These are phyloP conservation scores for Ennomos fuscantarius DNA, from an alignment of 2,888 invertebrate species.

Conservation along the genomic window DNA sequence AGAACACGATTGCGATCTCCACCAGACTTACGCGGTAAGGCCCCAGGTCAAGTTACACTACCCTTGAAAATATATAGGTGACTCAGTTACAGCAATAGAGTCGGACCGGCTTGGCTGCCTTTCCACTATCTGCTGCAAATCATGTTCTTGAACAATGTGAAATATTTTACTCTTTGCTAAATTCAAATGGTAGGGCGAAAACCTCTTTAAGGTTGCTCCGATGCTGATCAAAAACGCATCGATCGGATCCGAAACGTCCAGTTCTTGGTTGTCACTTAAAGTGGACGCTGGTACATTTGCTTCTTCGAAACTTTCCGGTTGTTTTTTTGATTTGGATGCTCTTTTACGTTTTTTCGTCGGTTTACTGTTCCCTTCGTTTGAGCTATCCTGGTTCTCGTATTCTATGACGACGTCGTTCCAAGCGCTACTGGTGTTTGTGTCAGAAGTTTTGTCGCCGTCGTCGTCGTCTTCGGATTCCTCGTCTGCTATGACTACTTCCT, in stretches of 20 bases:
- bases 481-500: constrained; percentile 56
- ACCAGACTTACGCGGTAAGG: too few relatives aligned
- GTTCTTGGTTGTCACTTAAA: constrained; percentile 53
- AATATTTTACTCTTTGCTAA: constrained; percentile 79
- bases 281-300: constrained; percentile 42
- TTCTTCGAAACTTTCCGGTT: constrained; percentile 43
- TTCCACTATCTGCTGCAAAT: constrained; percentile 76
- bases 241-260: constrained; percentile 68
- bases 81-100: constrained; percentile 48
- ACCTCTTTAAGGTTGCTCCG: constrained; percentile 71
- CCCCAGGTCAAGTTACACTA: background rate
- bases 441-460: constrained; percentile 24
- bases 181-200: constrained; percentile 76
- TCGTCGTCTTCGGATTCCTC: constrained; percentile 50
- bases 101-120: constrained; percentile 52
- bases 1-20: too few relatives aligned
- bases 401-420: constrained; percentile 35
- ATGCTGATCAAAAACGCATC: constrained; percentile 75
- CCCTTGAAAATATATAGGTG: constrained; percentile 40
- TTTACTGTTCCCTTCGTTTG: constrained; percentile 49
- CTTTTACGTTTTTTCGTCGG: constrained; percentile 41
- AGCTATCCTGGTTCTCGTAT: constrained; percentile 47
- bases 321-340: constrained; percentile 46
- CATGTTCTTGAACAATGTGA: constrained; percentile 75
- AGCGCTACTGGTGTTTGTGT: constrained; percentile 5